Evolutionary conservation across 2,113 vertebrate species (phyloP), one percentile per base, ranked within the genome.

Genomic region (Paradisaea rubra): DNA sequence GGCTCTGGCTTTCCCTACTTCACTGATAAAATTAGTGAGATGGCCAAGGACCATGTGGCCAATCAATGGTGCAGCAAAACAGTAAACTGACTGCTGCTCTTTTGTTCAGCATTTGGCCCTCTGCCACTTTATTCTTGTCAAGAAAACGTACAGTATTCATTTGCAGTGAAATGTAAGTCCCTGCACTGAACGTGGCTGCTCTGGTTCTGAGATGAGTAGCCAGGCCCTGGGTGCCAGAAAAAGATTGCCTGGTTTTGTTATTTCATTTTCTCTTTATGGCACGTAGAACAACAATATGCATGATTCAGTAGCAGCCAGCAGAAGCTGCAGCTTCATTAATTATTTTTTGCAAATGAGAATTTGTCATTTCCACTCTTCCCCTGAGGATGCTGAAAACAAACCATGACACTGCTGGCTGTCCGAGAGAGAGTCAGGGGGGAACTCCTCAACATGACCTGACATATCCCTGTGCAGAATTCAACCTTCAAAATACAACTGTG

Each of bases 171-270:
- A 70, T 13, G 4, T 24, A 30, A 72, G 22, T 33, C 23, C 30
- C 66, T 35, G 11, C 2, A 2, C 2, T 5, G 57, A 49, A 45
- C 0, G 0, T 5, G 4, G 63, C 56, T 69, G n/a, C 49, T 77
- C 74, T 0, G 0, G 15, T 65, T 73, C 59, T 9, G 57, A 59
- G 31, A 25, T 31, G 23, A 33, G 35, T n/a, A 68, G 47, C 49
- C 49, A 52, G 64, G 25, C 37, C 25, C n/a, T 37, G 61, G 35
- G 15, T 79, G 35, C 68, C 42, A 44, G 65, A 49, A 72, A 44
- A 42, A 77, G 44, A 41, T 59, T 52, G n/a, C 64, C 71, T 57
- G 35, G 14, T 72, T 89, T 86, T 4, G 15, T 59, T 72, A 31
- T 85, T 92, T 89, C 30, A 9, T 94, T 96, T 91, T 89, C 60